phyloP scores from a whole-genome alignment of 2,113 vertebrate species.

The Meriones unguiculatus region DNA sequence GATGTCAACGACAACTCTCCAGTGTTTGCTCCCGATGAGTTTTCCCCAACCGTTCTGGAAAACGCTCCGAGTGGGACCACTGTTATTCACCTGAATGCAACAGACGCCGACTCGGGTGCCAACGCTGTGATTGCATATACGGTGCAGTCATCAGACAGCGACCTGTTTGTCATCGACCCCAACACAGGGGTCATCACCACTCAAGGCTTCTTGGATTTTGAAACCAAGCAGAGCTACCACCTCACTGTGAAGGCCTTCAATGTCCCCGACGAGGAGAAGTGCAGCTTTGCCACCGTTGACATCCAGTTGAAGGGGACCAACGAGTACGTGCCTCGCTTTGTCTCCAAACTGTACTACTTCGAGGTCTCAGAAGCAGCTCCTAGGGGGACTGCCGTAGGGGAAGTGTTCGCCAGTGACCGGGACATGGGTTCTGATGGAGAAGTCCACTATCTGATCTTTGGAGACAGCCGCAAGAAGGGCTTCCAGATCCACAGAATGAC shows the following conservation, averaged over 20 bases:
- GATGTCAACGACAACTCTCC: slow-evolving; percentile 98
- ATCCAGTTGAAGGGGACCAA: slow-evolving; percentile 96
- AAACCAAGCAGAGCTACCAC: slow-evolving; percentile 97
- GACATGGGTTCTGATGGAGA: slow-evolving; percentile 95
- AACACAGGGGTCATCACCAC: slow-evolving; percentile 97
- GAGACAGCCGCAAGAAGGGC: slow-evolving; percentile 94
- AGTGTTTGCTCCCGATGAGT: slow-evolving; percentile 92
- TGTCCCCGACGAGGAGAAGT: slow-evolving; percentile 96
- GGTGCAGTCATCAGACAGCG: slow-evolving; percentile 96
- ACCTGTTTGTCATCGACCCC: slow-evolving; percentile 97
- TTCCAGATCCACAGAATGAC: slow-evolving; percentile 93
- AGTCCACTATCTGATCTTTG: slow-evolving; percentile 97
- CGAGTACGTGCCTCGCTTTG: slow-evolving; percentile 98
- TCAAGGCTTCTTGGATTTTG: slow-evolving; percentile 99
- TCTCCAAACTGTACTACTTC: slow-evolving; percentile 98
- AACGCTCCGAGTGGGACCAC: slow-evolving; percentile 98
- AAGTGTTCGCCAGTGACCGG: slow-evolving; percentile 99
- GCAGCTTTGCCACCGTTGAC: slow-evolving; percentile 95
- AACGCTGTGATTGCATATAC: slow-evolving; percentile 95
- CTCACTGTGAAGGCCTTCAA: slow-evolving; percentile 97
- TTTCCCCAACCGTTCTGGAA: slow-evolving; percentile 94
- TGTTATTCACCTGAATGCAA: slow-evolving; percentile 94
- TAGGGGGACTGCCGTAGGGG: slow-evolving; percentile 93
- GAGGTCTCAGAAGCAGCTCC: slow-evolving; percentile 96
- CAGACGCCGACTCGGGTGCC: slow-evolving; percentile 92